Evolutionary conservation across 2,797 vertebrate genomes (phyloP).

Genomic region (Myripristis jacobus): DNA sequence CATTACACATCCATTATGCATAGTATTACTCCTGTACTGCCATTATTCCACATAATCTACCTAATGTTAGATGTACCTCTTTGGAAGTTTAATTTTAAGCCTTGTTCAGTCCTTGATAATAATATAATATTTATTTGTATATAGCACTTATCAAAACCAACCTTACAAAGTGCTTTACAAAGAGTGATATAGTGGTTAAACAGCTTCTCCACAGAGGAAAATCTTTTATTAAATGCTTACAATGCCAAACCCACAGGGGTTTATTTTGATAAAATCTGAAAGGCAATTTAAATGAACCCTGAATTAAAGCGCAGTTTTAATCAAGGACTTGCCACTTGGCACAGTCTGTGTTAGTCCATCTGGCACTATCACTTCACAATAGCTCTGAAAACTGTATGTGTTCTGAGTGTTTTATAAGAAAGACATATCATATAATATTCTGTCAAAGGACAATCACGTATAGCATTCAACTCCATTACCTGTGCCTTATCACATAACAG

Average conservation of each 20-base stretch:
- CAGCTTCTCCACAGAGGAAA: background rate
- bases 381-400: background rate
- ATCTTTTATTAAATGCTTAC: background rate
- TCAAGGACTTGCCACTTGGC: background rate
- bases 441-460: constrained; percentile 34
- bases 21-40: no score
- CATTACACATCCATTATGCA: no score
- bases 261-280: background rate
- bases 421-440: background rate
- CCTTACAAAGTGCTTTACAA: no score
- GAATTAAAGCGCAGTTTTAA: background rate
- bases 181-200: background rate
- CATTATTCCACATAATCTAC: background rate
- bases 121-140: no score
- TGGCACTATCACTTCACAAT: constrained; percentile 4
- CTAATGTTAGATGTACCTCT: background rate
- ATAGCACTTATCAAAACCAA: no score
- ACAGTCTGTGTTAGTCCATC: background rate
- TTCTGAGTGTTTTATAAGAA: constrained; percentile 41
- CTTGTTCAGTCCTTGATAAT: background rate
- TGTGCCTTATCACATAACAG: constrained; percentile 50
- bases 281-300: background rate
- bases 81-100: background rate
- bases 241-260: background rate
- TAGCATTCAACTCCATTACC: constrained; percentile 23